Evolutionary conservation across 2,888 invertebrate genomes (phyloP).

Genomic region (Tachina grossa): DNA sequence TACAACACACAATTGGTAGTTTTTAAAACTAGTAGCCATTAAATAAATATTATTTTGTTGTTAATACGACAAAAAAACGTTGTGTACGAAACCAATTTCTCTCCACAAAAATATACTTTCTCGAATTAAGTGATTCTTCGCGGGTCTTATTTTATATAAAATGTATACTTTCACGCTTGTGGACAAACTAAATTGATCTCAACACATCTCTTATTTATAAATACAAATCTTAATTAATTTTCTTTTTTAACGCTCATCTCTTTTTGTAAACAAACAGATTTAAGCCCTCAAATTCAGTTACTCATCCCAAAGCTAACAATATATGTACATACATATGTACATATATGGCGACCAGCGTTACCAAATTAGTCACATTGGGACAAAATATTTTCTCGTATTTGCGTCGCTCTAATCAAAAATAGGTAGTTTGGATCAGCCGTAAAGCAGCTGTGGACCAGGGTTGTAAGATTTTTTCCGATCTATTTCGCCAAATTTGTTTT

Average conservation of each 20-base stretch:
- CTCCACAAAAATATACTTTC: background rate
- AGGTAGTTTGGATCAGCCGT: no score
- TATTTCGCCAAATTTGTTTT: no score
- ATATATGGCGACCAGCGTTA: background rate
- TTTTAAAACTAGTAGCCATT: constrained; percentile 48
- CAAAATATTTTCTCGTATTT: background rate
- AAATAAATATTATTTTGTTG: constrained; percentile 22
- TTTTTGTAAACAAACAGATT: constrained; percentile 19
- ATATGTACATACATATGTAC: background rate
- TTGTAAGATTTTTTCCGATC: no score
- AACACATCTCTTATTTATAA: constrained; percentile 58
- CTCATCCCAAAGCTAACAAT: constrained; percentile 50
- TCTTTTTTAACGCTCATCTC: constrained; percentile 45
- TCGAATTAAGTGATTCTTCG: background rate
- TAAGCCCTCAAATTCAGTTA: constrained; percentile 20
- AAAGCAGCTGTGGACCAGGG: no score
- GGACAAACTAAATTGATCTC: constrained; percentile 56
- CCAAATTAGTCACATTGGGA: background rate
- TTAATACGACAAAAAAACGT: constrained; percentile 11
- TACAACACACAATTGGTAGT: constrained; percentile 9
- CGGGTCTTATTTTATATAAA: background rate
- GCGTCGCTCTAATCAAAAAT: no score
- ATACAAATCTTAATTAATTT: constrained; percentile 44
- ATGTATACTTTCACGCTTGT: constrained; percentile 61
- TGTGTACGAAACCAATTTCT: constrained; percentile 54